Conservation (phyloP, 2,888 invertebrate genomes). For the Chloroclystis v-ata region DNA sequence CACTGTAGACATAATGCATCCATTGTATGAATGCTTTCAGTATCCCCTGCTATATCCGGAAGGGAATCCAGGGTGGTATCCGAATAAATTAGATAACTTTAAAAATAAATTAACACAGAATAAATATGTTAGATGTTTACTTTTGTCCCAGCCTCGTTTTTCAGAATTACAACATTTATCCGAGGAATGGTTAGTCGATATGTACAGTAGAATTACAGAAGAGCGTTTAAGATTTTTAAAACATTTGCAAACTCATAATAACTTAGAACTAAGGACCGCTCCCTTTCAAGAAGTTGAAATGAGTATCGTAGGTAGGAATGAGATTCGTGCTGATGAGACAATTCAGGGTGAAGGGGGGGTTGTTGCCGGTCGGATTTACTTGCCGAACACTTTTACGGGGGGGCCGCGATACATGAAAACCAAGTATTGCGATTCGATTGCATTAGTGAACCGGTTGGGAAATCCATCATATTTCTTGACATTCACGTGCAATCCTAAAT, state of each 20-base stretch:
- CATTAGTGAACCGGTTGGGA: too few relatives aligned
- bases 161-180: too few relatives aligned
- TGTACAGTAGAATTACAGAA: neutral
- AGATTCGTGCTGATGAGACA: too few relatives aligned
- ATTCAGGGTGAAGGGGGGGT: neutral
- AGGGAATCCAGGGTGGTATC: constrained; percentile 6
- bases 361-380: neutral
- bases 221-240: neutral
- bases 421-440: too few relatives aligned
- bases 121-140: constrained; percentile 7
- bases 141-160: too few relatives aligned
- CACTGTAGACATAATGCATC: too few relatives aligned
- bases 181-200: too few relatives aligned
- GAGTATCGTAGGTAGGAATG: neutral
- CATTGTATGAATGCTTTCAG: neutral
- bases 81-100: constrained; percentile 1
- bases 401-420: constrained; percentile 6
- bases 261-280: neutral
- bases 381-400: constrained; percentile 7
- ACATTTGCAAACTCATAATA: neutral
- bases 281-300: constrained; percentile 3
- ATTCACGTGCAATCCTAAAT: too few relatives aligned
- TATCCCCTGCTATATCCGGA: constrained; percentile 4
- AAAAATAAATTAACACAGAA: neutral
- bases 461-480: too few relatives aligned